A percentile compares a stretch with the other conserved stretches of the same genome.
phyloP scores from a whole-genome alignment of 2,888 invertebrate species.

The Hyposoter dolosus region DNA sequence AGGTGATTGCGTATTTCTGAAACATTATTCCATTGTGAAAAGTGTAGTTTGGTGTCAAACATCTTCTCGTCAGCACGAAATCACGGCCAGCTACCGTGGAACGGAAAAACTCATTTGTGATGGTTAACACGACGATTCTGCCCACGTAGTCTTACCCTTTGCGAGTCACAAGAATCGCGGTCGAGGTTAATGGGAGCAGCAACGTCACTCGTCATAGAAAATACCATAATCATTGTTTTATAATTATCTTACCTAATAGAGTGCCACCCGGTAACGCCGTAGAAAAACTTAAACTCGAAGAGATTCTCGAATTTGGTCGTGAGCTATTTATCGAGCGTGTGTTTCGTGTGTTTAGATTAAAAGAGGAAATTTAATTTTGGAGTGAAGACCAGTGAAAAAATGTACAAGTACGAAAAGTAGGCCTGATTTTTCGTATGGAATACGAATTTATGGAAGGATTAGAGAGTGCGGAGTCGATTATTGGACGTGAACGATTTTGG shows the following conservation, averaged over 20 bases:
- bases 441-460: background rate
- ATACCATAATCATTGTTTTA: background rate
- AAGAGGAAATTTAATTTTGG: background rate
- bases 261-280: constrained; percentile 73
- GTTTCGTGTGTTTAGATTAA: background rate
- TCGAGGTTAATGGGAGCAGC: background rate
- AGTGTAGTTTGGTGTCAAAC: background rate
- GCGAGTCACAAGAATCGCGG: background rate
- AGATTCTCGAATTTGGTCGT: background rate
- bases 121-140: background rate
- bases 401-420: background rate
- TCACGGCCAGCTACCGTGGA: background rate
- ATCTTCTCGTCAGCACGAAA: background rate
- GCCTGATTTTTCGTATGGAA: background rate
- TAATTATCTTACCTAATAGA: constrained; percentile 72
- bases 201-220: background rate
- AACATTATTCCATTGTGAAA: background rate
- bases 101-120: background rate
- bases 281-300: constrained; percentile 4
- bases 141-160: background rate
- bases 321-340: background rate
- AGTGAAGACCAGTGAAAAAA: background rate
- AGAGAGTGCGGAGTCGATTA: background rate
- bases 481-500: background rate
- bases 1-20: background rate